Percentiles rank a stretch among this genome's conserved stretches.
Conservation (phyloP, 2,113 vertebrate genomes). For the Marmota monax region DNA sequence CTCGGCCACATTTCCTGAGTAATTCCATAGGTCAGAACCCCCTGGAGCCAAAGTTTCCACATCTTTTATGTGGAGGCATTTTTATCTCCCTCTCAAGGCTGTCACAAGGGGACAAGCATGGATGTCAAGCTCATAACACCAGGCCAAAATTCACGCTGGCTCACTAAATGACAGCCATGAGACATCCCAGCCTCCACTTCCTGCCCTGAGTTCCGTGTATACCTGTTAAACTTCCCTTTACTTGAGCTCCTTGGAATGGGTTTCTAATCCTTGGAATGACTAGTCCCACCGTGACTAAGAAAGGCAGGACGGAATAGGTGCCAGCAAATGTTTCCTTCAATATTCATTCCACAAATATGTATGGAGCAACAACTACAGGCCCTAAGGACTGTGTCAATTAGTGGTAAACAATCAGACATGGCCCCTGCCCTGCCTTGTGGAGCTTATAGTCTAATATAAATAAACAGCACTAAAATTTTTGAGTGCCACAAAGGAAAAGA, state of each 20-base stretch:
- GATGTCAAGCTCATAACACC: background rate
- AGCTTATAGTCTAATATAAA: background rate
- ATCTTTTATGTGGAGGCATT: background rate
- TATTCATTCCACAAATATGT: constrained; percentile 48
- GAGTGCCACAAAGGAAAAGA: background rate
- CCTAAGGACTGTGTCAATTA: background rate
- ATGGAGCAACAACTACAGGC: background rate
- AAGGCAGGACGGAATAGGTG: background rate
- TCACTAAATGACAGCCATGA: background rate
- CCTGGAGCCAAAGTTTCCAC: background rate
- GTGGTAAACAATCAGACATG: background rate
- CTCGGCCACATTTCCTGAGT: background rate
- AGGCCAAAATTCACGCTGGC: background rate
- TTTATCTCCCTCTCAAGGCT: background rate
- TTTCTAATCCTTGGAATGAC: constrained; percentile 54
- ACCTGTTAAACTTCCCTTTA: background rate
- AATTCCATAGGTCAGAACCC: background rate
- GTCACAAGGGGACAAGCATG: background rate
- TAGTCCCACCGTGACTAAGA: constrained; percentile 9
- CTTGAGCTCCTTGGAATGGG: background rate
- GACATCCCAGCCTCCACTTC: background rate
- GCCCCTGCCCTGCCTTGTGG: background rate
- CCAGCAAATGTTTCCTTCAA: background rate
- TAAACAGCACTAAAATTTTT: background rate
- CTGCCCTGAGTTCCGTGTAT: background rate